phyloP scores from a whole-genome alignment of 2,113 vertebrate species.

The Perca schrenkii region DNA sequence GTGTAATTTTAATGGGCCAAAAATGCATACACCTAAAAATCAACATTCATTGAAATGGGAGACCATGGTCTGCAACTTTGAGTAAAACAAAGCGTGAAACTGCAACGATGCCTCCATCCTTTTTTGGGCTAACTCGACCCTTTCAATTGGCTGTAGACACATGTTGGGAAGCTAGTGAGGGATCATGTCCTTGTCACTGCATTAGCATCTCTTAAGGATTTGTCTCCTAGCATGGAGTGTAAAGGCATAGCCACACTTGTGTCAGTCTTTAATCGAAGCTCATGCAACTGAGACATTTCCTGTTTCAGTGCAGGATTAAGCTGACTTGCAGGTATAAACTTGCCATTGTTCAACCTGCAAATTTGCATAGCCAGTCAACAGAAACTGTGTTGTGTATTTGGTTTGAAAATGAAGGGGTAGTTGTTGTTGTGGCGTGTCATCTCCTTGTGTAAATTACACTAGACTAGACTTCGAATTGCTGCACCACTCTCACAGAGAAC shows the following conservation, averaged over 20 bases:
- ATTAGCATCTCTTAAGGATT: background rate
- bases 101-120: background rate
- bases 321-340: constrained; percentile 15
- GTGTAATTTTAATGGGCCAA: no score
- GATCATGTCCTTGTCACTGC: background rate
- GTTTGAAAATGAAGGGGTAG: constrained; percentile 8
- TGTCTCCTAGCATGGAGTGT: no score
- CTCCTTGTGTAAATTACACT: background rate
- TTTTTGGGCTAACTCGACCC: background rate
- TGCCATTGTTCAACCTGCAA: constrained; percentile 9
- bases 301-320: background rate
- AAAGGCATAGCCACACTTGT: background rate
- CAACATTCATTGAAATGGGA: no score
- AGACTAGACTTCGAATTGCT: constrained; percentile 3
- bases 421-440: constrained; percentile 8
- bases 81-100: background rate
- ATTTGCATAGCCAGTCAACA: background rate
- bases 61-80: background rate
- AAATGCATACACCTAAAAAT: no score
- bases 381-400: background rate
- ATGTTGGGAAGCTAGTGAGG: background rate
- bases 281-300: constrained; percentile 1
- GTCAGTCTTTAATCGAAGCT: constrained; percentile 7
- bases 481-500: background rate
- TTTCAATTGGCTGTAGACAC: background rate